Conservation (phyloP, 2,888 invertebrate genomes). For the Agrenia bidenticulata region DNA sequence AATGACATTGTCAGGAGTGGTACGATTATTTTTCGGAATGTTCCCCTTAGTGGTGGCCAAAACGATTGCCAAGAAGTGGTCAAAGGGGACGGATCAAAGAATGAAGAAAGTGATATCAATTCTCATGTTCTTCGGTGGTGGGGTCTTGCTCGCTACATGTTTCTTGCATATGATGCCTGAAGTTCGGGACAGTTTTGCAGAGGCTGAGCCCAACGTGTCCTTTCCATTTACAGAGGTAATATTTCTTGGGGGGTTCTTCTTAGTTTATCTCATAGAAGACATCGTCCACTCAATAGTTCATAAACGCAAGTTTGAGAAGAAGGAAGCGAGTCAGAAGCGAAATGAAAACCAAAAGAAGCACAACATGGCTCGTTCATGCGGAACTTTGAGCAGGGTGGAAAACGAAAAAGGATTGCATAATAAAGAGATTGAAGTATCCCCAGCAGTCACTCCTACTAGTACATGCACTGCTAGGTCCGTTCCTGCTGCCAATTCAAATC, state of each 20-base stretch:
- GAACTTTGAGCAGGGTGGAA: slow-evolving; percentile 9
- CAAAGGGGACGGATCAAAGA: slow-evolving; percentile 39
- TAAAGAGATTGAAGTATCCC: neutral
- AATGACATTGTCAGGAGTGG: slow-evolving; percentile 58
- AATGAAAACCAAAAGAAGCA: slow-evolving; percentile 6
- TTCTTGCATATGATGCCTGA: slow-evolving; percentile 64
- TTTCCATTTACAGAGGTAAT: slow-evolving; percentile 60
- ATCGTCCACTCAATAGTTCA: slow-evolving; percentile 54
- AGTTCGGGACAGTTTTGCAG: slow-evolving; percentile 56
- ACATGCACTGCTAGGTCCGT: neutral
- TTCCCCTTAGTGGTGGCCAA: slow-evolving; percentile 60
- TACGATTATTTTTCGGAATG: slow-evolving; percentile 60
- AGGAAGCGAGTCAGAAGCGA: slow-evolving; percentile 8
- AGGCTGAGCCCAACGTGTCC: slow-evolving; percentile 37
- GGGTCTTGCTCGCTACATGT: slow-evolving; percentile 63
- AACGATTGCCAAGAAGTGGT: slow-evolving; percentile 51
- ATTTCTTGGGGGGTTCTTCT: slow-evolving; percentile 61
- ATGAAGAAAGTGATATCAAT: slow-evolving; percentile 52
- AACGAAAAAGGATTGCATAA: slow-evolving; percentile 1
- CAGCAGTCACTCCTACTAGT: neutral
- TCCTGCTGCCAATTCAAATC: neutral
- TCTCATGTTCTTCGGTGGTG: slow-evolving; percentile 61
- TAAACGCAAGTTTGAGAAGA: slow-evolving; percentile 26
- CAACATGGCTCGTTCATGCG: neutral
- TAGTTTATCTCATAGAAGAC: slow-evolving; percentile 62